Conservation (phyloP, 2,888 invertebrate species). For the Amphipyra berbera region DNA sequence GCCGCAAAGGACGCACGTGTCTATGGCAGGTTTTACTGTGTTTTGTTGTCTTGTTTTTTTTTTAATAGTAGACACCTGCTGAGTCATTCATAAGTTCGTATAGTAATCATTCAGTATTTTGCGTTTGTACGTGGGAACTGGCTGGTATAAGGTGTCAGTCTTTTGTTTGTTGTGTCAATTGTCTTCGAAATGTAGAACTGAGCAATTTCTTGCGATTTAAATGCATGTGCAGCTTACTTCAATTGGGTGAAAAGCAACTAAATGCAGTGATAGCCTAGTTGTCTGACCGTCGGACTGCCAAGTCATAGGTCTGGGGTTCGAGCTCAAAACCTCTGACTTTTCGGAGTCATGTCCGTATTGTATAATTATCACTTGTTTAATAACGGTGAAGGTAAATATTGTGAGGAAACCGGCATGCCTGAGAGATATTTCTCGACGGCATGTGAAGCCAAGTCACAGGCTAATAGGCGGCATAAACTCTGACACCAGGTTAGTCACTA, state of each 20-base stretch:
- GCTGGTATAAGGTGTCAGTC: conserved; percentile 53
- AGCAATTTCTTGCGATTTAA: conserved; percentile 53
- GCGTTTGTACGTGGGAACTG: conserved; percentile 69
- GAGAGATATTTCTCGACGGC: no score
- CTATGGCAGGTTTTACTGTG: conserved; percentile 79
- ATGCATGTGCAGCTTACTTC: not conserved
- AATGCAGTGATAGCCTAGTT: no score
- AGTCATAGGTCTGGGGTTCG: no score
- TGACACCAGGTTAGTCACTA: no score
- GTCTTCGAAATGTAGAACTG: conserved; percentile 44
- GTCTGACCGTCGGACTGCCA: no score
- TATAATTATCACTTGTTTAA: no score
- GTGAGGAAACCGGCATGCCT: no score
- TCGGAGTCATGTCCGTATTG: no score
- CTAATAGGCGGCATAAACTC: no score
- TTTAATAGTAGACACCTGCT: conserved; percentile 81
- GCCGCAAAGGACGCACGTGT: conserved; percentile 86
- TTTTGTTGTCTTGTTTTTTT: conserved; percentile 76
- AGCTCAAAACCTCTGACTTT: no score
- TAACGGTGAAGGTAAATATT: no score
- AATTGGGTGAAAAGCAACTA: not conserved
- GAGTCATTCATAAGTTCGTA: conserved; percentile 76
- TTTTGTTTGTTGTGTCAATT: conserved; percentile 55
- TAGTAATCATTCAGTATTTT: conserved; percentile 71
- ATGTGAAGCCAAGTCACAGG: no score